Base-by-base conservation (phyloP, 2,797 vertebrate species). In the Columba guinea region DNA sequence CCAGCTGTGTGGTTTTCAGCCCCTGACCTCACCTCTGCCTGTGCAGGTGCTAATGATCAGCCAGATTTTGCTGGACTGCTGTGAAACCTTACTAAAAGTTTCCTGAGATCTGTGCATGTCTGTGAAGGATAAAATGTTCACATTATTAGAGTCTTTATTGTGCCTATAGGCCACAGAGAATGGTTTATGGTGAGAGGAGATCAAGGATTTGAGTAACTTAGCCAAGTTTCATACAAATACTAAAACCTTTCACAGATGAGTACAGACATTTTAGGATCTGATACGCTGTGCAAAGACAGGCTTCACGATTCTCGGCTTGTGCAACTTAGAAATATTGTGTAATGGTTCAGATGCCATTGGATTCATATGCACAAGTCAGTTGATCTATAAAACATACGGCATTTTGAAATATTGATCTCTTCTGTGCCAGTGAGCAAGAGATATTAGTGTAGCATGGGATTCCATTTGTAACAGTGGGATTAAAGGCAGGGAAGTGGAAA, bases 401-500 rank as follows among this genome's bases (percentile, higher is more conserved):
- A 94, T 97, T 98, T 97, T 98, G 96, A 97, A 98, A 98, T 97
- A 98, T 98, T 97, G 97, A 98, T 98, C 97, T 97, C 93, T 96
- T 97, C 87, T 93, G 93, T 96, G 96, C 95, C 93, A 96, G 82
- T 62, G 94, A 97, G 93, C 96, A 91, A 95, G 95, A 95, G 97
- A 97, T 98, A 98, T 97, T 97, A 97, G 96, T 94, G 96, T 89
- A 97, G 91, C 89, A 96, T 90, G 96, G 96, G 97, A 97, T 97
- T 97, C 96, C 89, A 97, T 97, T 97, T 97, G 96, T 97, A 98
- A 97, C 75, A 32, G 34, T 96, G 96, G 97, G 96, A 98, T 98
- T 98, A 98, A 97, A 98, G 87, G 96, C 97, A 98, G 84, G 93
- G 96, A 97, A 97, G 97, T 97, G 97, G 98, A 98, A 98, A 98